Percentiles rank a stretch among this genome's conserved stretches.
Evolutionary conservation across 2,113 vertebrate species (phyloP).

Genomic region (Aptenodytes patagonicus): DNA sequence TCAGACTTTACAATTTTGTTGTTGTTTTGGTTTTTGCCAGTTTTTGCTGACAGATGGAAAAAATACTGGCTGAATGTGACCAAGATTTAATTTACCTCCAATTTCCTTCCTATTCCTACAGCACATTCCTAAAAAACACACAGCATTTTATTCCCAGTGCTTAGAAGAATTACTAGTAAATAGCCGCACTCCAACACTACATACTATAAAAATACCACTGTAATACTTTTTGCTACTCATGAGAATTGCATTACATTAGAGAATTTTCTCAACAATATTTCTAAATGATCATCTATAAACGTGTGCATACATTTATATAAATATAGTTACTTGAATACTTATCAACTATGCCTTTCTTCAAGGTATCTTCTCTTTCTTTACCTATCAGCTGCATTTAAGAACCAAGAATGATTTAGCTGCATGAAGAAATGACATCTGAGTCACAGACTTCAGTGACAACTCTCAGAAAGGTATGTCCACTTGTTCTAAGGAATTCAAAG

Average conservation of each 20-base stretch:
- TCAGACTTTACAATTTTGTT: constrained; percentile 20
- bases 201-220: background rate
- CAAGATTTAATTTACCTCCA: constrained; percentile 20
- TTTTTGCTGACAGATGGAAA: constrained; percentile 16
- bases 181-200: background rate
- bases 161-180: constrained; percentile 29
- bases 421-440: background rate
- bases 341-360: background rate
- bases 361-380: background rate
- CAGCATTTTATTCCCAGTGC: background rate
- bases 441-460: background rate
- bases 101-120: constrained; percentile 29
- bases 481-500: background rate
- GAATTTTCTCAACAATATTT: background rate
- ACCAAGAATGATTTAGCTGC: background rate
- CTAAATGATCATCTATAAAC: background rate
- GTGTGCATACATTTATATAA: background rate
- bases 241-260: background rate
- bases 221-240: background rate
- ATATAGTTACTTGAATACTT: background rate
- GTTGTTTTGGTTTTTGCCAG: background rate
- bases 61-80: constrained; percentile 2
- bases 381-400: background rate
- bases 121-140: background rate
- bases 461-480: background rate